Percentiles rank a stretch among this genome's conserved stretches.
Conservation (phyloP, 2,888 invertebrate species). For the Drosophila phalerata region DNA sequence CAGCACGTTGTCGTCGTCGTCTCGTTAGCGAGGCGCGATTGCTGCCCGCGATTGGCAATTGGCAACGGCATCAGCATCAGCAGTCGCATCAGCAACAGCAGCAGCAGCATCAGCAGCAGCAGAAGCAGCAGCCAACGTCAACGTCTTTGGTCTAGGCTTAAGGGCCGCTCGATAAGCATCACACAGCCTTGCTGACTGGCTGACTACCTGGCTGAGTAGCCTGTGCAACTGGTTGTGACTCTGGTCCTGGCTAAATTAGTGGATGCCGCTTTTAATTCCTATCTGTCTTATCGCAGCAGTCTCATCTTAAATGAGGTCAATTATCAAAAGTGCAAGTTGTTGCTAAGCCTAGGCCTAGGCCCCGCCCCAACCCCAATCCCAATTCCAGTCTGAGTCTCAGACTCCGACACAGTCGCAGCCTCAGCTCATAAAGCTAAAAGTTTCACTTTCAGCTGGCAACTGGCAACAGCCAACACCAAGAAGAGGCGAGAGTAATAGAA, state of each 20-base stretch:
- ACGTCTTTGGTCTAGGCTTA: slow-evolving; percentile 77
- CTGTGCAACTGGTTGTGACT: slow-evolving; percentile 21
- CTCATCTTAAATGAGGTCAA: slow-evolving; percentile 82
- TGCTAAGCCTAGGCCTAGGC: slow-evolving; percentile 29
- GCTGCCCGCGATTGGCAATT: slow-evolving; percentile 76
- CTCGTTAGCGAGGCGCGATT: slow-evolving; percentile 80
- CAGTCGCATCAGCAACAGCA: slow-evolving; percentile 34
- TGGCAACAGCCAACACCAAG: slow-evolving; percentile 45
- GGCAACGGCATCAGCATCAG: slow-evolving; percentile 61
- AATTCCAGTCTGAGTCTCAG: neutral
- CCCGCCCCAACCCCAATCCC: neutral
- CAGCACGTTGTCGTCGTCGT: slow-evolving; percentile 78
- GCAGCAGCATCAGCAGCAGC: slow-evolving; percentile 30
- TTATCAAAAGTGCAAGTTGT: slow-evolving; percentile 82
- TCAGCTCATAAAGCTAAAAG: slow-evolving; percentile 69
- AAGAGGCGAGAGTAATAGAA: slow-evolving; percentile 78
- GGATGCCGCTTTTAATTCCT: slow-evolving; percentile 82
- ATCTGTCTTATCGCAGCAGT: slow-evolving; percentile 66
- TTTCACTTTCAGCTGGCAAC: slow-evolving; percentile 73
- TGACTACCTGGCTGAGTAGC: slow-evolving; percentile 21
- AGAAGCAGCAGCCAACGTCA: slow-evolving; percentile 48
- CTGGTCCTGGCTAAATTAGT: slow-evolving; percentile 71
- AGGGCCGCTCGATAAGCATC: slow-evolving; percentile 78
- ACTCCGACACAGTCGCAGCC: slow-evolving; percentile 7
- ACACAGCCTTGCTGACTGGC: slow-evolving; percentile 53